These are phyloP conservation scores for Pelodytes ibericus DNA, from an alignment of 2,797 vertebrate species.

Conservation along the genomic window DNA sequence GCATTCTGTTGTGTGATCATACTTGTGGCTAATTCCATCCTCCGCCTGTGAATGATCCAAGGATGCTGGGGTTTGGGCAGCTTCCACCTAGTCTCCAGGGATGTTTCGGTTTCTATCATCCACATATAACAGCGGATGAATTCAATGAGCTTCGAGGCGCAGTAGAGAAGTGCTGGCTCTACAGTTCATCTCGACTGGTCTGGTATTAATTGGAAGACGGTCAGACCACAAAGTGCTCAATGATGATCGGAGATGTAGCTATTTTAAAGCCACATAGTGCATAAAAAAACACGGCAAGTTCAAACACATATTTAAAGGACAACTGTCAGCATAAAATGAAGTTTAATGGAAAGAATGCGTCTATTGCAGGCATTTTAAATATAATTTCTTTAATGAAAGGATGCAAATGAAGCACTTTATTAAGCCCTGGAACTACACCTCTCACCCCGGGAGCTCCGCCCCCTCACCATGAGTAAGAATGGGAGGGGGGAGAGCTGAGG, in stretches of 20 bases:
- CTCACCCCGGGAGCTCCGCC: no score
- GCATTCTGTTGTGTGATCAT: neutral
- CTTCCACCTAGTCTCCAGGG: neutral
- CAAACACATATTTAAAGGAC: no score
- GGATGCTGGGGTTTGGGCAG: neutral
- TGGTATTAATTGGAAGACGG: neutral
- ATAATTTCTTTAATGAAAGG: no score
- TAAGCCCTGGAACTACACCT: no score
- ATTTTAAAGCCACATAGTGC: neutral
- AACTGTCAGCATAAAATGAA: no score
- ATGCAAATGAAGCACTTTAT: no score
- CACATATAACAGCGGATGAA: neutral
- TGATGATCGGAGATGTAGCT: neutral
- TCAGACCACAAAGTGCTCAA: neutral
- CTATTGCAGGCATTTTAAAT: no score
- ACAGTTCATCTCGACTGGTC: neutral
- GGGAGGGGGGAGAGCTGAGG: no score
- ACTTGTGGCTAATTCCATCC: neutral
- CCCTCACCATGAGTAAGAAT: no score
- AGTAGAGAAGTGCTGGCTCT: no score
- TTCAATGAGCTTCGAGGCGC: neutral
- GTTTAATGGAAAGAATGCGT: no score
- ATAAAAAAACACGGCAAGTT: neutral
- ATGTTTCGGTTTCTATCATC: neutral
- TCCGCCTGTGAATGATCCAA: neutral